Percentiles rank a stretch among this genome's conserved stretches.
These are phyloP conservation scores for Ophthalmolycus amberensis DNA, from an alignment of 2,113 vertebrate genomes.

Conservation along the genomic window DNA sequence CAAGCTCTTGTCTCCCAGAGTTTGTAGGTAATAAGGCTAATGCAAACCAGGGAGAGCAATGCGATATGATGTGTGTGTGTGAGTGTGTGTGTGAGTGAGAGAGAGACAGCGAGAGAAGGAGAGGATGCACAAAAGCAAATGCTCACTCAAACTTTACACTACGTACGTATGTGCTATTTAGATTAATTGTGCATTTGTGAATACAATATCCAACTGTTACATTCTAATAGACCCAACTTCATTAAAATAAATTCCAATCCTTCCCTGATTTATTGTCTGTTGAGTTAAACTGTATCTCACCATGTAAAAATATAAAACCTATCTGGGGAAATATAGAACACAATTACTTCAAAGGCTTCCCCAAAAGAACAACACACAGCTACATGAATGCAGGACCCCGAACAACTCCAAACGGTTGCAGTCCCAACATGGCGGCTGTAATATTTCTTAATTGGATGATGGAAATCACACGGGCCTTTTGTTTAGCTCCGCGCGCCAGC, in stretches of 20 bases:
- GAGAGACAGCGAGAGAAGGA: background rate
- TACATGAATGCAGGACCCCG: constrained; percentile 59
- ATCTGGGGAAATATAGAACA: constrained; percentile 74
- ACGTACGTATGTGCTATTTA: constrained; percentile 38
- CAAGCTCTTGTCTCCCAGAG: constrained; percentile 32
- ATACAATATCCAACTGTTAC: constrained; percentile 69
- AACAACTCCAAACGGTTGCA: constrained; percentile 71
- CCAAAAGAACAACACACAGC: constrained; percentile 67
- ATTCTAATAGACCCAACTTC: constrained; percentile 61
- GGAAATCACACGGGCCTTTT: constrained; percentile 78
- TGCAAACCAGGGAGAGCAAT: constrained; percentile 40
- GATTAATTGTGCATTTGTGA: constrained; percentile 63
- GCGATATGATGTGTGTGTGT: constrained; percentile 31
- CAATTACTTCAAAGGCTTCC: constrained; percentile 80
- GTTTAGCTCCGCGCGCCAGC: constrained; percentile 66
- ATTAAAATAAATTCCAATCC: constrained; percentile 67
- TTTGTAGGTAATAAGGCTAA: constrained; percentile 53
- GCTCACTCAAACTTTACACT: constrained; percentile 22
- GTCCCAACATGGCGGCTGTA: constrained; percentile 74
- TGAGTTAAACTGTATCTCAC: constrained; percentile 62
- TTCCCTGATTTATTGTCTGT: constrained; percentile 62
- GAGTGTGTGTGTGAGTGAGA: too few species aligned
- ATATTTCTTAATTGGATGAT: constrained; percentile 80
- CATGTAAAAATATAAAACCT: constrained; percentile 71
- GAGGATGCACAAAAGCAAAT: background rate